phyloP scores from a whole-genome alignment of 2,113 vertebrate genomes.

The Myiozetetes cayanensis region DNA sequence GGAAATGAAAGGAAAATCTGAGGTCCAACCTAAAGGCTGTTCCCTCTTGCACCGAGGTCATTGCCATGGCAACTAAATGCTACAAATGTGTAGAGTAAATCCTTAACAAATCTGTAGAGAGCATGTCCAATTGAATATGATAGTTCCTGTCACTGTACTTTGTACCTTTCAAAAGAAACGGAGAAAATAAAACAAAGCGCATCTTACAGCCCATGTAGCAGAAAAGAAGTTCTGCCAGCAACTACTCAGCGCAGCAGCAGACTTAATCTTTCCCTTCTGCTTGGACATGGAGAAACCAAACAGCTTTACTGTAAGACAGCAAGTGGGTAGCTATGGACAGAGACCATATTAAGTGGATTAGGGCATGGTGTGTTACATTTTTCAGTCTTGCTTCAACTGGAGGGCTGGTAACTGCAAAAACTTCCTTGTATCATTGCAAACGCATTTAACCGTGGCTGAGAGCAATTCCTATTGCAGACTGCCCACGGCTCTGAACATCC shows the following conservation, averaged over 20 bases:
- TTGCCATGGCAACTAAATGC: slow-evolving; percentile 77
- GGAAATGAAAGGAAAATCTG: slow-evolving; percentile 87
- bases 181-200: slow-evolving; percentile 22
- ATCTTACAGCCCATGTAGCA: not conserved
- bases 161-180: slow-evolving; percentile 31
- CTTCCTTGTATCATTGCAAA: not conserved
- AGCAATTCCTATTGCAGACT: not conserved
- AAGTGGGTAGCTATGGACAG: not conserved
- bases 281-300: not conserved
- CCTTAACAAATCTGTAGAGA: slow-evolving; percentile 76
- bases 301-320: not conserved
- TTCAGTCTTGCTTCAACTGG: slow-evolving; percentile 9
- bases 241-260: not conserved
- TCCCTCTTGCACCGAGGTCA: slow-evolving; percentile 77
- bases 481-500: not conserved
- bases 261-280: not conserved
- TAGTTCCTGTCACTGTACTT: slow-evolving; percentile 66
- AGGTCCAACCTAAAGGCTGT: slow-evolving; percentile 81
- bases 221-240: slow-evolving; percentile 9
- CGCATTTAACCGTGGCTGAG: not conserved
- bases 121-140: slow-evolving; percentile 75
- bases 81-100: slow-evolving; percentile 75
- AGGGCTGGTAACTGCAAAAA: not conserved
- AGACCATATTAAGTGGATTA: not conserved
- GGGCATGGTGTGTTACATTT: not conserved